These are phyloP conservation scores for Panzeria rudis DNA, from an alignment of 2,888 invertebrate genomes.

Conservation along the genomic window DNA sequence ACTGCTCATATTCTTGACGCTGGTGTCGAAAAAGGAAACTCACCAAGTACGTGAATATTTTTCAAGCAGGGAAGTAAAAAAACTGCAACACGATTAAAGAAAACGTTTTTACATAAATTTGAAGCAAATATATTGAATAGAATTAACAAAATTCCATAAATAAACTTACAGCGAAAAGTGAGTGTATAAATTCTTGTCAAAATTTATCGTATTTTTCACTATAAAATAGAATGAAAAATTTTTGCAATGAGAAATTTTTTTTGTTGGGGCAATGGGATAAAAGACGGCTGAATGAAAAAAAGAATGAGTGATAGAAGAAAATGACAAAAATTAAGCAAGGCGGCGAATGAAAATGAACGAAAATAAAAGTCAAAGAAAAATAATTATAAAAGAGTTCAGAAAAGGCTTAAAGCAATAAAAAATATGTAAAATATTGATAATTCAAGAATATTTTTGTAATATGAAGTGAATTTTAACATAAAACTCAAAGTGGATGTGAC, in stretches of 20 bases:
- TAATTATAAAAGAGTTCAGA: slow-evolving; percentile 23
- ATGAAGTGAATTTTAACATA: slow-evolving; percentile 41
- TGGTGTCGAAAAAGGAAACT: slow-evolving; percentile 68
- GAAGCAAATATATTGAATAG: slow-evolving; percentile 73
- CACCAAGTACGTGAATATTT: slow-evolving; percentile 72
- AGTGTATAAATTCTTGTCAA: slow-evolving; percentile 62
- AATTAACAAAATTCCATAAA: slow-evolving; percentile 61
- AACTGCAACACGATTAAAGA: slow-evolving; percentile 59
- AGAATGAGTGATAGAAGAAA: slow-evolving; percentile 74
- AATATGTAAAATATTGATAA: slow-evolving; percentile 48
- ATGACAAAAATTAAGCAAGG: slow-evolving; percentile 62
- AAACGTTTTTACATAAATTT: slow-evolving; percentile 71
- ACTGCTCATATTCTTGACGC: slow-evolving; percentile 67
- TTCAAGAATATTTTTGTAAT: slow-evolving; percentile 37
- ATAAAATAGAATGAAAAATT: slow-evolving; percentile 72
- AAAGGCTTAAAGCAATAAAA: slow-evolving; percentile 16
- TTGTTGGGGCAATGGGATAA: slow-evolving; percentile 54
- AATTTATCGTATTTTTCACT: slow-evolving; percentile 22
- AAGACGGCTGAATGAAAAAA: slow-evolving; percentile 67
- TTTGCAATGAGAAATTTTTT: slow-evolving; percentile 77
- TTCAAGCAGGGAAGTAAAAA: slow-evolving; percentile 76
- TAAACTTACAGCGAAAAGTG: slow-evolving; percentile 68
- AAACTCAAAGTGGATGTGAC: slow-evolving; percentile 59
- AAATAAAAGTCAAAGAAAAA: slow-evolving; percentile 50
- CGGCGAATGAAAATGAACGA: slow-evolving; percentile 62